Conservation (phyloP, 2,113 vertebrate genomes). For the Solenodon paradoxus region DNA sequence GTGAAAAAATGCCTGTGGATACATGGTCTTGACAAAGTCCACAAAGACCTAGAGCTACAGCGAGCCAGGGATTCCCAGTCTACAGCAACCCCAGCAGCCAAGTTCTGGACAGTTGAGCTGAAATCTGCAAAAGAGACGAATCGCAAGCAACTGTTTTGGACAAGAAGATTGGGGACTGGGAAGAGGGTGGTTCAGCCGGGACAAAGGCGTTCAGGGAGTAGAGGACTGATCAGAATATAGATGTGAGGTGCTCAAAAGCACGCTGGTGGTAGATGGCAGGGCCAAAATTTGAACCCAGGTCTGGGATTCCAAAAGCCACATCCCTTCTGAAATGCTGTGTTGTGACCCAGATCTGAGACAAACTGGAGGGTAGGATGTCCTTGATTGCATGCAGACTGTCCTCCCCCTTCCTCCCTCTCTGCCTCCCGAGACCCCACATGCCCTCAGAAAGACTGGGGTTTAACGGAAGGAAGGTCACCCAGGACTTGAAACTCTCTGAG, state of each 20-base stretch:
- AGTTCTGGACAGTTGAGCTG: background rate
- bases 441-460: conserved; percentile 47
- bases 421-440: conserved; percentile 62
- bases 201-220: background rate
- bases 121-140: background rate
- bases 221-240: background rate
- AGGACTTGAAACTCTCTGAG: conserved; percentile 69
- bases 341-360: background rate
- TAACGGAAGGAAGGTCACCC: conserved; percentile 69
- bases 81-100: background rate
- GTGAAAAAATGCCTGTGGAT: background rate
- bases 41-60: background rate
- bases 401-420: background rate
- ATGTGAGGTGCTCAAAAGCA: background rate
- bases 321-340: background rate
- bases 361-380: background rate
- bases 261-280: background rate
- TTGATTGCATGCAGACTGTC: background rate
- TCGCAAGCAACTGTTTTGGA: background rate
- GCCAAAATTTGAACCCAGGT: background rate
- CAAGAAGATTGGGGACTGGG: background rate
- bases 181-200: too few relatives aligned
- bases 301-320: background rate
- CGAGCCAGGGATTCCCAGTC: background rate
- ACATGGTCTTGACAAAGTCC: background rate